Conservation (phyloP, 2,797 vertebrate species). For the Clarias platycephalus region DNA sequence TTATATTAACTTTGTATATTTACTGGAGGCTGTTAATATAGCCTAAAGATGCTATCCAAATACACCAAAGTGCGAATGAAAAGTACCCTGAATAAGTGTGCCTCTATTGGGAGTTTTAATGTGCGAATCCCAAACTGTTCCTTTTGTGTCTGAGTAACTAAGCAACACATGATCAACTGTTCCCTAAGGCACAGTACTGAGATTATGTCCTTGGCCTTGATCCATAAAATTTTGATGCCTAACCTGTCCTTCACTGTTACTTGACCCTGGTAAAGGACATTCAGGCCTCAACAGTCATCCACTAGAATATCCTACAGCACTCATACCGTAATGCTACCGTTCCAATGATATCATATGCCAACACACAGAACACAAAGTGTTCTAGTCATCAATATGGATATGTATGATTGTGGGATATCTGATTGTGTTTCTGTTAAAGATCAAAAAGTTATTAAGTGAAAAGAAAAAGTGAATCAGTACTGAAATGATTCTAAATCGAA, state of each 20-base stretch:
- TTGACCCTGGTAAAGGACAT: conserved; percentile 40
- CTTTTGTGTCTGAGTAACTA: conserved; percentile 60
- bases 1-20: neutral
- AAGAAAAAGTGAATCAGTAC: neutral
- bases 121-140: conserved; percentile 42
- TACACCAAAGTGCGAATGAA: conserved; percentile 36
- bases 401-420: neutral
- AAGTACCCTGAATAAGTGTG: conserved; percentile 43
- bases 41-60: neutral
- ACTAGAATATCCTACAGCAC: conserved; percentile 51
- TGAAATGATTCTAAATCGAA: neutral
- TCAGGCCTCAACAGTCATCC: conserved; percentile 37
- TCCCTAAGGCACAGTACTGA: conserved; percentile 65
- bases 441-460: neutral
- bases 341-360: neutral
- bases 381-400: neutral
- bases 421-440: neutral
- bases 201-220: conserved; percentile 67
- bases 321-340: neutral
- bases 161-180: conserved; percentile 68
- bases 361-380: neutral
- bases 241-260: conserved; percentile 37
- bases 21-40: neutral
- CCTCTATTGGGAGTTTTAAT: conserved; percentile 41
- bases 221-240: conserved; percentile 58